Conservation (phyloP, 1,140 invertebrate genomes). For the Zaprionus taronus region DNA sequence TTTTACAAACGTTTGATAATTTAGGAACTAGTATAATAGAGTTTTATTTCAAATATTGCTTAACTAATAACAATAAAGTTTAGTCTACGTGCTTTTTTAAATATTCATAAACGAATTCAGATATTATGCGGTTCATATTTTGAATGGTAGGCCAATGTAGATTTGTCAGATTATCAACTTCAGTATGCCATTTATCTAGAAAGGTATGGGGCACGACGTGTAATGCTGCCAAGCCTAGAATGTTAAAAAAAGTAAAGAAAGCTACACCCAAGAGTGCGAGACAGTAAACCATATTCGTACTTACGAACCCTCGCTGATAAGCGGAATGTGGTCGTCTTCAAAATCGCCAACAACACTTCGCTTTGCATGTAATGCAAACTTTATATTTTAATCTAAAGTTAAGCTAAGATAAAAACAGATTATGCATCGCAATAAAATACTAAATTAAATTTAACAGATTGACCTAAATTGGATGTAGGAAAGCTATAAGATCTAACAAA, state of each 20-base stretch:
- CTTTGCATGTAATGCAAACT: neutral
- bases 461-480: neutral
- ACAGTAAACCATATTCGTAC: too few relatives aligned
- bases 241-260: too few relatives aligned
- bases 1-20: too few relatives aligned
- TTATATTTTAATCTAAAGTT: neutral
- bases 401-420: neutral
- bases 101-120: constrained; percentile 37
- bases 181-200: constrained; percentile 25
- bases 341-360: too few relatives aligned
- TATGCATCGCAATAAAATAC: neutral
- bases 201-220: constrained; percentile 32
- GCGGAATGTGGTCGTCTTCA: too few relatives aligned
- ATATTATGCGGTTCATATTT: constrained; percentile 49
- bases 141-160: constrained; percentile 51
- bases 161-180: constrained; percentile 23
- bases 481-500: neutral
- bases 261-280: too few relatives aligned
- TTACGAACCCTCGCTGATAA: too few relatives aligned
- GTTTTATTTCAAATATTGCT: neutral
- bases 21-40: neutral
- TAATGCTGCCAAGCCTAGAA: too few relatives aligned
- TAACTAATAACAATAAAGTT: neutral
- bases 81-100: constrained; percentile 3
- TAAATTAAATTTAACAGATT: neutral